Conservation (phyloP, 2,797 vertebrate species). For the Centropyge bicolor region DNA sequence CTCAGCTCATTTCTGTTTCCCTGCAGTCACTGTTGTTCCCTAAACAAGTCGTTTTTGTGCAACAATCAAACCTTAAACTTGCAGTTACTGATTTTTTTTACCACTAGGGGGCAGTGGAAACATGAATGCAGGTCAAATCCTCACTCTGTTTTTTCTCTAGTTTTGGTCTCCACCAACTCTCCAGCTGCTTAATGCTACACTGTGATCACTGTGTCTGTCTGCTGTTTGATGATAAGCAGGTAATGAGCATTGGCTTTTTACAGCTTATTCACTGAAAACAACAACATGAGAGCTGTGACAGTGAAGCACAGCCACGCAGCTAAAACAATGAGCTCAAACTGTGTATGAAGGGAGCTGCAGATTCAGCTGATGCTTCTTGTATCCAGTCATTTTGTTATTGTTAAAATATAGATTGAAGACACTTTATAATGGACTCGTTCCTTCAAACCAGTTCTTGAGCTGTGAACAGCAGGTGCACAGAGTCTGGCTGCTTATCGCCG, state of each 20-base stretch:
- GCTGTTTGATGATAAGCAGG: not conserved
- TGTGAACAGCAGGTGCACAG: constrained; percentile 25
- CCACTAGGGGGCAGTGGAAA: not conserved
- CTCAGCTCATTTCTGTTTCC: not conserved
- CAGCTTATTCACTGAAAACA: not conserved
- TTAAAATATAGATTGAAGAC: not conserved
- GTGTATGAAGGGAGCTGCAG: not conserved
- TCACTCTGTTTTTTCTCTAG: not conserved
- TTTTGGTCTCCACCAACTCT: not conserved
- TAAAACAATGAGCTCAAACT: constrained; percentile 8
- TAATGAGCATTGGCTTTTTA: not conserved
- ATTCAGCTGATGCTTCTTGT: not conserved
- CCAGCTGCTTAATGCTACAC: not conserved
- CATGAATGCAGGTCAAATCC: not conserved
- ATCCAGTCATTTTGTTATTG: not conserved
- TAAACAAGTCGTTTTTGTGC: not conserved
- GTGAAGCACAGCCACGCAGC: not conserved
- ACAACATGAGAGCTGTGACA: not conserved
- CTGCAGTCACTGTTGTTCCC: too few relatives aligned
- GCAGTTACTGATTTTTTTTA: not conserved
- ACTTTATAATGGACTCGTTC: constrained; percentile 14
- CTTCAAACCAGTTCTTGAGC: constrained; percentile 17
- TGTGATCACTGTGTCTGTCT: not conserved
- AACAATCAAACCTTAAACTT: not conserved
- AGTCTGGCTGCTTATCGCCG: constrained; percentile 44